phyloP scores from a whole-genome alignment of 1,140 invertebrate genomes.

The Ceratosolen fusciceps region DNA sequence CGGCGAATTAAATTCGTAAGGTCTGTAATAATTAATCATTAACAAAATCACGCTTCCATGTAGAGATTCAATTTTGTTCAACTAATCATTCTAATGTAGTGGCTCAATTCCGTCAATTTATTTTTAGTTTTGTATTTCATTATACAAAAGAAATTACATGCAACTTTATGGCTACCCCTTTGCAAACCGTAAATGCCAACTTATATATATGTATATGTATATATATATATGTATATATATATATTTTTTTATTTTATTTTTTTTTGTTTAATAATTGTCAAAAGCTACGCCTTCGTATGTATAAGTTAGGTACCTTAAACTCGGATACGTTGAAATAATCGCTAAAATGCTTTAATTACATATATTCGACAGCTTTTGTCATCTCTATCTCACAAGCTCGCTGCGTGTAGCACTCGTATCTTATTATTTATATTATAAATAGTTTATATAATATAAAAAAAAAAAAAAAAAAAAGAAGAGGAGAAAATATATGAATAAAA shows the following conservation, averaged over 20 bases:
- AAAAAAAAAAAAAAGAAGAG: conserved; percentile 23
- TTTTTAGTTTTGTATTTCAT: conserved; percentile 31
- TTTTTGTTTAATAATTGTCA: not conserved
- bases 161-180: not conserved
- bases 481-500: conserved; percentile 14
- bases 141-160: conserved; percentile 32
- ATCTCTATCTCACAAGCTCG: conserved; percentile 68
- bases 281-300: not conserved
- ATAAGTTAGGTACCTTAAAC: conserved; percentile 26
- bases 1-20: not conserved
- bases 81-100: conserved; percentile 68
- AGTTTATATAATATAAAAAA: not conserved
- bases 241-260: too few relatives aligned
- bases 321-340: conserved; percentile 16
- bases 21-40: not conserved
- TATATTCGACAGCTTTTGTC: conserved; percentile 66
- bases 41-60: not conserved
- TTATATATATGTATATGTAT: too few relatives aligned
- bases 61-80: conserved; percentile 55
- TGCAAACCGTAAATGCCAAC: not conserved
- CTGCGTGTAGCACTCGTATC: conserved; percentile 63
- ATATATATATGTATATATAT: too few relatives aligned
- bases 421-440: conserved; percentile 42
- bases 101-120: conserved; percentile 58
- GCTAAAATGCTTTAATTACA: conserved; percentile 46